Conservation (phyloP, 2,113 vertebrate species). For the Pelecanoides urinatrix region DNA sequence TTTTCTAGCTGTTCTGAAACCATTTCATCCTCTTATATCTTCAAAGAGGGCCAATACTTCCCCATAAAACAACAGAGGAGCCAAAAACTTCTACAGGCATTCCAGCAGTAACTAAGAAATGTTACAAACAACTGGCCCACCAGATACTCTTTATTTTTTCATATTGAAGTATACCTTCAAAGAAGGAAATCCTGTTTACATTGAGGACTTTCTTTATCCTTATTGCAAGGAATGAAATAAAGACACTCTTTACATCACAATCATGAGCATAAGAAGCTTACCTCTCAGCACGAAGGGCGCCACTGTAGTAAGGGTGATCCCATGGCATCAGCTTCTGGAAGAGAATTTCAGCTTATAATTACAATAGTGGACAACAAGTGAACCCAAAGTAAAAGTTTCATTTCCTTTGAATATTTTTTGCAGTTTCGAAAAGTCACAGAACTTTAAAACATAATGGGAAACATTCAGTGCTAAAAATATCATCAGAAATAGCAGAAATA, state of each 20-base stretch:
- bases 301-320: slow-evolving; percentile 95
- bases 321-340: slow-evolving; percentile 93
- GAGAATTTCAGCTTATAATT: background rate
- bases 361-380: background rate
- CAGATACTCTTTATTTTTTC: background rate
- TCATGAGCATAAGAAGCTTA: slow-evolving; percentile 61
- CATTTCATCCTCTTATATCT: background rate
- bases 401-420: background rate
- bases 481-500: background rate
- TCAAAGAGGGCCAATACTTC: background rate
- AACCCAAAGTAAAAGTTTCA: background rate
- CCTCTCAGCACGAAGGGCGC: slow-evolving; percentile 92
- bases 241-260: slow-evolving; percentile 30
- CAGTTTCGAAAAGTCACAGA: background rate
- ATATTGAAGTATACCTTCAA: background rate
- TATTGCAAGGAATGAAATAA: background rate
- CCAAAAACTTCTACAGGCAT: background rate
- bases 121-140: background rate
- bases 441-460: background rate
- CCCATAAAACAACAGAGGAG: background rate
- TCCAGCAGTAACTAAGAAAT: background rate
- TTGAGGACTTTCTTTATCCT: background rate
- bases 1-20: background rate
- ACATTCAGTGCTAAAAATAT: background rate
- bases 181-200: slow-evolving; percentile 12